Conservation (phyloP, 2,888 invertebrate genomes). For the Galerucella pusilla region DNA sequence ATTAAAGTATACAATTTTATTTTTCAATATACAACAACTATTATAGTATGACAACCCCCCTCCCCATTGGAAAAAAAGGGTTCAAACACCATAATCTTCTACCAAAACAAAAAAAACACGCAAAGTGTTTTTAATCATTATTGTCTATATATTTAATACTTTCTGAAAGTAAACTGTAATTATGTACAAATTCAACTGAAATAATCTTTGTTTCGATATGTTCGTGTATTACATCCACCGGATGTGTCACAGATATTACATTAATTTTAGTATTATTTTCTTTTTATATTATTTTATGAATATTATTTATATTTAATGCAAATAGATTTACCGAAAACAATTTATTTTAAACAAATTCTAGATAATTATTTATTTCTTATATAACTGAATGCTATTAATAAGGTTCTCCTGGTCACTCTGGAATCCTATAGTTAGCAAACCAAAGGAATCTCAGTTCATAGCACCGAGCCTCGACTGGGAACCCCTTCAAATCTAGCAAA, state of each 20-base stretch:
- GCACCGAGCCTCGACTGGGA: no score
- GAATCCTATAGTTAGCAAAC: no score
- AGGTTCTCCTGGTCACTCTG: no score
- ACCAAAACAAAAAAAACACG: constrained; percentile 56
- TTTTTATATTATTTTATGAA: constrained; percentile 13
- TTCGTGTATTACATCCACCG: constrained; percentile 52
- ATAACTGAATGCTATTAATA: no score
- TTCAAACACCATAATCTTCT: constrained; percentile 51
- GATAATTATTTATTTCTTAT: neutral
- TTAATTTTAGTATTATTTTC: constrained; percentile 27
- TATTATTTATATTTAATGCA: neutral
- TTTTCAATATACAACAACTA: constrained; percentile 55
- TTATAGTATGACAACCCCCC: constrained; percentile 49
- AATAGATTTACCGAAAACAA: neutral
- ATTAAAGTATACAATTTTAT: constrained; percentile 53
- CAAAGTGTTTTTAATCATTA: constrained; percentile 57
- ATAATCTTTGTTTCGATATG: constrained; percentile 54
- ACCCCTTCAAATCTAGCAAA: no score
- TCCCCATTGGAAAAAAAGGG: constrained; percentile 47
- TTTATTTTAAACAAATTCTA: neutral
- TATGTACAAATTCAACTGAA: constrained; percentile 46
- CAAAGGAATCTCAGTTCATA: no score
- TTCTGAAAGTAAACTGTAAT: constrained; percentile 51
- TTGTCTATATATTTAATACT: constrained; percentile 62
- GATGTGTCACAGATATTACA: constrained; percentile 53